A percentile compares a stretch with the other conserved stretches of the same genome.
Evolutionary conservation across 2,888 invertebrate genomes (phyloP).

Genomic region (Galeopsomyia nigrocyanea): DNA sequence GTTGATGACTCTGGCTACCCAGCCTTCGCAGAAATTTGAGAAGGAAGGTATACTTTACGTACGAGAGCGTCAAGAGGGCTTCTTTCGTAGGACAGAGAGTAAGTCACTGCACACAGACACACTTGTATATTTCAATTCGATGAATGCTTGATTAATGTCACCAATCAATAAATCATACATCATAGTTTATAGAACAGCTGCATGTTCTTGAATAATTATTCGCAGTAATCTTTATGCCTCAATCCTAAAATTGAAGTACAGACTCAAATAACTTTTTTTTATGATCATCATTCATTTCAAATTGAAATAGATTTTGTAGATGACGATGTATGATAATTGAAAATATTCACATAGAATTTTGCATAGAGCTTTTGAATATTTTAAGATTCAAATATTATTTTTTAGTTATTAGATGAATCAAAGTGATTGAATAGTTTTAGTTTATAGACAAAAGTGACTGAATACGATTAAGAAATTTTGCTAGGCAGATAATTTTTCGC

Average conservation of each 20-base stretch:
- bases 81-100: slow-evolving; percentile 94
- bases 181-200: slow-evolving; percentile 39
- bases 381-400: background rate
- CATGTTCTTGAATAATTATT: slow-evolving; percentile 36
- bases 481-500: slow-evolving; percentile 20
- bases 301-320: slow-evolving; percentile 23
- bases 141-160: slow-evolving; percentile 40
- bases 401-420: slow-evolving; percentile 18
- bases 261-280: slow-evolving; percentile 18
- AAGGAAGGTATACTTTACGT: slow-evolving; percentile 90
- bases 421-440: slow-evolving; percentile 21
- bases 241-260: slow-evolving; percentile 27
- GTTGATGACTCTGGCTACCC: slow-evolving; percentile 85
- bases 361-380: slow-evolving; percentile 14
- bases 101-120: slow-evolving; percentile 64
- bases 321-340: slow-evolving; percentile 12
- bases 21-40: slow-evolving; percentile 90
- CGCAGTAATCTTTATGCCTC: slow-evolving; percentile 31
- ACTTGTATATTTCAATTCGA: slow-evolving; percentile 22
- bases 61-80: slow-evolving; percentile 90
- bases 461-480: slow-evolving; percentile 12
- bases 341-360: slow-evolving; percentile 18
- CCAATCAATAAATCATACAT: slow-evolving; percentile 29
- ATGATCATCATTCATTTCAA: slow-evolving; percentile 26
- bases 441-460: background rate